Evolutionary conservation across 1,140 invertebrate genomes (phyloP).

Genomic region (Acyrthosiphon pisum): DNA sequence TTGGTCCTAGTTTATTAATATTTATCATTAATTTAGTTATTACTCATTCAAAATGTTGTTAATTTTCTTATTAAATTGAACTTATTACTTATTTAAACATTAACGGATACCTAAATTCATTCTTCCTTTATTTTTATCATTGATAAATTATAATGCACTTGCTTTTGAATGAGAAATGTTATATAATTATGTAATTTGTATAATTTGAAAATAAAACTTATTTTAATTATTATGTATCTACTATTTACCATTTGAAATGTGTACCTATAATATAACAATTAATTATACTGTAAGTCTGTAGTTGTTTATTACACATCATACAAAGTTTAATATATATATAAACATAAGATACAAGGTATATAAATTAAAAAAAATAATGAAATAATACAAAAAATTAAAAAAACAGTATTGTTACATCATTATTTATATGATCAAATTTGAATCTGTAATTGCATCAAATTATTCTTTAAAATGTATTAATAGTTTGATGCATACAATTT

Average conservation of each 20-base stretch:
- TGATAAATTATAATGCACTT: background rate
- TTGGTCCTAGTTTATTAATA: background rate
- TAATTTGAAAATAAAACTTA: no score
- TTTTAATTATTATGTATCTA: background rate
- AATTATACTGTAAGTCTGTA: background rate
- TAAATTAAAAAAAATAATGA: no score
- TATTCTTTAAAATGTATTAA: background rate
- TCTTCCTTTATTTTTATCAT: background rate
- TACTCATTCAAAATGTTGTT: background rate
- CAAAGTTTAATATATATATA: background rate
- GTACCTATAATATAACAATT: background rate
- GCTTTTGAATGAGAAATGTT: background rate
- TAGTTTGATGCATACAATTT: background rate
- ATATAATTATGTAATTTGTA: background rate
- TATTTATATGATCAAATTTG: background rate
- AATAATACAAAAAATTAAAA: background rate
- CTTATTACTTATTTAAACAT: background rate
- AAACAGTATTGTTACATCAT: background rate
- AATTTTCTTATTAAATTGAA: background rate
- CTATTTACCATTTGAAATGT: background rate
- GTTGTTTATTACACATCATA: background rate
- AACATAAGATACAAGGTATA: background rate
- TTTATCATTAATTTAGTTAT: background rate
- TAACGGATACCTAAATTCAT: background rate
- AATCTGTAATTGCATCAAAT: background rate